Evolutionary conservation across 2,797 vertebrate species (phyloP).

Genomic region (Gallinago nigripennis): DNA sequence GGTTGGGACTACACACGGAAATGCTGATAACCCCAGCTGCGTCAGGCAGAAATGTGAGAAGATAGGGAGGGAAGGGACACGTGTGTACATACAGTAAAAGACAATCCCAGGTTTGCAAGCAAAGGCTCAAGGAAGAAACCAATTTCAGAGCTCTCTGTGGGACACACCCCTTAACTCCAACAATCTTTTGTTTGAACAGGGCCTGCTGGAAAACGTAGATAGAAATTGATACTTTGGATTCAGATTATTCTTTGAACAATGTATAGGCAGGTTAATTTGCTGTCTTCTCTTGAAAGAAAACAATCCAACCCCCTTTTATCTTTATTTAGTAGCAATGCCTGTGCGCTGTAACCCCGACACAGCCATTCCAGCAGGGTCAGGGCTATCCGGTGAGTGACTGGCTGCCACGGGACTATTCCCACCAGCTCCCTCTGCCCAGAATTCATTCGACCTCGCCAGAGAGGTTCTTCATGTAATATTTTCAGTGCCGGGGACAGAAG

Average conservation of each 20-base stretch:
- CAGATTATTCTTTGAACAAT: not conserved
- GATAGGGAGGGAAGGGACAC: not conserved
- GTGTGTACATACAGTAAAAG: not conserved
- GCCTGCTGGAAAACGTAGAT: not conserved
- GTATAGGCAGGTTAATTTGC: not conserved
- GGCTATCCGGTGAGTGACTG: not conserved
- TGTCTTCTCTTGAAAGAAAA: not conserved
- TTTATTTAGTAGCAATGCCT: not conserved
- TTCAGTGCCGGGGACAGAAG: not conserved
- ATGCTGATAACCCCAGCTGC: not conserved
- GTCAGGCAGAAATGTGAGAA: not conserved
- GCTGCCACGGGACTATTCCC: rapidly evolving
- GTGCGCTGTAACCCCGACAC: rapidly evolving
- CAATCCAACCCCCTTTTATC: not conserved
- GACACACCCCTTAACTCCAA: not conserved
- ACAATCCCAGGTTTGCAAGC: not conserved
- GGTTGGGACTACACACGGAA: not conserved
- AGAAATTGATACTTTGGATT: not conserved
- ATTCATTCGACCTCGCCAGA: not conserved
- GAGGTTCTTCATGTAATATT: not conserved
- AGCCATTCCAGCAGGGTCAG: not conserved
- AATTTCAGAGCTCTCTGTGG: not conserved
- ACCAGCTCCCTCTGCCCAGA: not conserved
- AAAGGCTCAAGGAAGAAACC: not conserved
- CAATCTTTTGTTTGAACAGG: not conserved